Evolutionary conservation across 2,797 vertebrate genomes (phyloP).

Genomic region (Squalus acanthias): DNA sequence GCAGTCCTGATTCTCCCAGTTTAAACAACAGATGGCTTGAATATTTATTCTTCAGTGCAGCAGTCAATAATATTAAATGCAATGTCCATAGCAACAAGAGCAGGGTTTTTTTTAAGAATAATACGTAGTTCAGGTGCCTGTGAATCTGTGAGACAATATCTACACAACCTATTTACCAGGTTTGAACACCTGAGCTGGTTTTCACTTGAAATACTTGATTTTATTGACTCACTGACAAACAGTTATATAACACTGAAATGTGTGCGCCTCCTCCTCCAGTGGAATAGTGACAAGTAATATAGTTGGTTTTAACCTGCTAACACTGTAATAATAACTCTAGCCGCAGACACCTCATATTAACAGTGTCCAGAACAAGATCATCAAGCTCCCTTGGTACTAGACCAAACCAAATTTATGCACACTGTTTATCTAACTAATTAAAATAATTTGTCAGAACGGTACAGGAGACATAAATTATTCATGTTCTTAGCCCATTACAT

Average conservation of each 20-base stretch:
- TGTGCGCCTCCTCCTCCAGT: background rate
- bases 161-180: background rate
- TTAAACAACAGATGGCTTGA: slow-evolving; percentile 17
- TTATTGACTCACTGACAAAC: background rate
- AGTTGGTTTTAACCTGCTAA: background rate
- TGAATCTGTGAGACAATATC: background rate
- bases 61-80: background rate
- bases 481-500: background rate
- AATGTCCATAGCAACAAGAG: background rate
- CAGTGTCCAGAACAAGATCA: slow-evolving; percentile 15
- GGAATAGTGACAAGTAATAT: background rate
- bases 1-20: background rate
- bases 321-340: background rate
- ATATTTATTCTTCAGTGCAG: background rate
- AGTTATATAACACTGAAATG: background rate
- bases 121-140: too few relatives aligned
- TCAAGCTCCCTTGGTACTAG: background rate
- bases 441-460: slow-evolving; percentile 31
- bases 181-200: background rate
- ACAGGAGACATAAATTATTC: slow-evolving; percentile 26
- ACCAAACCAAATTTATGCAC: background rate
- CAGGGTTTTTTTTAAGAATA: background rate
- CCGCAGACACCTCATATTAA: background rate
- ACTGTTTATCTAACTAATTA: slow-evolving; percentile 14
- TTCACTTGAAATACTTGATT: background rate